Base-by-base conservation (phyloP, 1,140 invertebrate genomes). In the Argopecten irradians region DNA sequence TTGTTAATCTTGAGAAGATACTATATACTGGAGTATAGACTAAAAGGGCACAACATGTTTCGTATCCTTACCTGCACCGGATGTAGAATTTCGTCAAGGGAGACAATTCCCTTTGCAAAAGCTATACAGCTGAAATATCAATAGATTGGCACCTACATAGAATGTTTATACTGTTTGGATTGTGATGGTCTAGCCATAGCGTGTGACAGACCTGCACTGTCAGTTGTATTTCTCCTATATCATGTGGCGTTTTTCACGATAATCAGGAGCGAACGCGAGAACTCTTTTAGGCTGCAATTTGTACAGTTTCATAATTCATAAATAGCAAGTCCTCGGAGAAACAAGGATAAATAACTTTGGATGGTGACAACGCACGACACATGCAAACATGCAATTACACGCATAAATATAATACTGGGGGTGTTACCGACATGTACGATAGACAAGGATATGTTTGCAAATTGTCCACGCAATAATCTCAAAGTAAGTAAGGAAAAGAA, bases 231-330 rank as follows among this genome's bases (percentile, higher is more conserved):
- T 71, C 22, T 71, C 22, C n/a, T n/a, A 71, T 71, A 1, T n/a
- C 19, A 71, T 28, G 55, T 28, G 55, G 28, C 28, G 22, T n/a
- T 71, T 71, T 7, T 28, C 22, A 11, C 14, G n/a, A 71, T 71
- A 28, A 71, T 7, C 22, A n/a, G 28, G 55, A 28, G 55, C 55
- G n/a, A 11, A 71, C n/a, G 55, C 11, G 1, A 11, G 3, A 71
- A 28, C 55, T 28, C 16, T 28, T 71, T 71, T 71, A 28, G 55
- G 13, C 43, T 71, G 55, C 55, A 71, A 71, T 71, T 71, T 71
- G 55, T 71, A 71, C n/a, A 28, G 43, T 28, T 71, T 71, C 55
- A 71, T 28, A 71, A 71, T 71, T 71, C 55, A 71, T 71, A 71
- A 5, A 28, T 71, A 71, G 16, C 28, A 28, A 71, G 28, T 16